These are phyloP conservation scores for Caradrina clavipalpis DNA, from an alignment of 2,888 invertebrate genomes.

Conservation along the genomic window DNA sequence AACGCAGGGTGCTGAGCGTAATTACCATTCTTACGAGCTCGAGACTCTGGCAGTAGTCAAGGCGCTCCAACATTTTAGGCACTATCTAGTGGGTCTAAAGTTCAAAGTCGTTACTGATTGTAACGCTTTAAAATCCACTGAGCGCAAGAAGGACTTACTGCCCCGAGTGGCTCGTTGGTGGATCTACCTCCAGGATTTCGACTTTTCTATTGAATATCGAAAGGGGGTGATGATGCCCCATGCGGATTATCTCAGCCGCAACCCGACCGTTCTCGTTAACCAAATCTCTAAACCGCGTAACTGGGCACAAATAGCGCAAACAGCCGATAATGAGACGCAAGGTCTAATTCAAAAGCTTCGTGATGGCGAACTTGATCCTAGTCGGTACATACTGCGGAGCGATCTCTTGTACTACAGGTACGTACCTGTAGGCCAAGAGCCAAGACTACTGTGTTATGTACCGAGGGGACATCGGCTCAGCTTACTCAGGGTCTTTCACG, in stretches of 20 bases:
- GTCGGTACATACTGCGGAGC: neutral
- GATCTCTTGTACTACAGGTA: neutral
- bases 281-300: neutral
- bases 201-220: slow-evolving; percentile 56
- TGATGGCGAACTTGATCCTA: neutral
- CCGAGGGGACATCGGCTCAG: neutral
- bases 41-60: slow-evolving; percentile 49
- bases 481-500: neutral
- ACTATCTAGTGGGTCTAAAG: slow-evolving; percentile 50
- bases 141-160: slow-evolving; percentile 59
- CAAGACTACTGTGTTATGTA: neutral
- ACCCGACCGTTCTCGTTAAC: slow-evolving; percentile 27
- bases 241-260: slow-evolving; percentile 57
- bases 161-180: slow-evolving; percentile 64
- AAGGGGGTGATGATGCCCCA: slow-evolving; percentile 56
- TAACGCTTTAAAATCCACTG: slow-evolving; percentile 61
- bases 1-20: slow-evolving; percentile 27
- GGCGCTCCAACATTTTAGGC: slow-evolving; percentile 53
- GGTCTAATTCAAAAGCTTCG: neutral
- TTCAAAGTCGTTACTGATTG: slow-evolving; percentile 63
- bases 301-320: neutral
- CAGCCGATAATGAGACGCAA: neutral
- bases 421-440: neutral
- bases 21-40: slow-evolving; percentile 42
- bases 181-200: slow-evolving; percentile 61